These are phyloP conservation scores for Odontamblyopus lacepedii DNA, from an alignment of 2,797 vertebrate genomes.

Conservation along the genomic window DNA sequence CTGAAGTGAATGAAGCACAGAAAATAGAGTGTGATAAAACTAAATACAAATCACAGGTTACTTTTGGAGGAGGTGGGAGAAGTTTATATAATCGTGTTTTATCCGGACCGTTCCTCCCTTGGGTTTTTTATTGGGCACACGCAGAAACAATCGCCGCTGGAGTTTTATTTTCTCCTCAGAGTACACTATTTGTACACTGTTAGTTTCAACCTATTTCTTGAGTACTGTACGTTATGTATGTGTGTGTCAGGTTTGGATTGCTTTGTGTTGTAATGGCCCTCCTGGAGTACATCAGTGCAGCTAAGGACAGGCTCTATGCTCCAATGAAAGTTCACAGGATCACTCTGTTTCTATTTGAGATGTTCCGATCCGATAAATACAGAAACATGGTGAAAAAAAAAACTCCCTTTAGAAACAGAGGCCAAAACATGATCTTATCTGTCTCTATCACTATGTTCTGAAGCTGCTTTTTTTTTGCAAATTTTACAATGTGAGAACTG, in stretches of 20 bases:
- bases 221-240: not conserved
- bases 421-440: no score
- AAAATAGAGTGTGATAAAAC: slow-evolving; percentile 1
- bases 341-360: slow-evolving; percentile 13
- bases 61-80: not conserved
- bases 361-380: no score
- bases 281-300: slow-evolving; percentile 7
- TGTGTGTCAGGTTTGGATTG: slow-evolving; percentile 49
- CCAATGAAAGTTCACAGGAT: slow-evolving; percentile 60
- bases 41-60: slow-evolving; percentile 11
- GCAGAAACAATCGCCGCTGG: not conserved
- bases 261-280: slow-evolving; percentile 50
- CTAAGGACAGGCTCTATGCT: slow-evolving; percentile 51
- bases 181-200: not conserved
- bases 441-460: no score
- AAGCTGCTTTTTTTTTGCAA: no score
- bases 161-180: not conserved
- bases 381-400: no score
- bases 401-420: no score
- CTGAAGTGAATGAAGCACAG: slow-evolving; percentile 10
- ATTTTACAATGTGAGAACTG: no score
- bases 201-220: not conserved
- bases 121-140: slow-evolving; percentile 4
- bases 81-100: not conserved
- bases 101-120: slow-evolving; percentile 8